Percentiles rank a stretch among this genome's conserved stretches.
Conservation (phyloP, 2,888 invertebrate genomes). For the Drosophila anceps region DNA sequence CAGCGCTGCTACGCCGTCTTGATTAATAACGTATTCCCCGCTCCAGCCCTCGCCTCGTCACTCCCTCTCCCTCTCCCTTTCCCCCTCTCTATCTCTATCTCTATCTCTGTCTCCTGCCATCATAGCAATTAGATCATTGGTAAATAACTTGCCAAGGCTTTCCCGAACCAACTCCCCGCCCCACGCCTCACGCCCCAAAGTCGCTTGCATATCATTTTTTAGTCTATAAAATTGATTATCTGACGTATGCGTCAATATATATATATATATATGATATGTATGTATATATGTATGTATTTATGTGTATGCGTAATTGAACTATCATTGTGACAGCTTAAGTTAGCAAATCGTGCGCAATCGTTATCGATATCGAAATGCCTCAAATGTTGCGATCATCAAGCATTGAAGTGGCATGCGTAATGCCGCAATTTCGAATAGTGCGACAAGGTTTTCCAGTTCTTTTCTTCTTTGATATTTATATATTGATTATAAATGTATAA, state of each 20-base stretch:
- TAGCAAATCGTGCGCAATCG: slow-evolving; percentile 11
- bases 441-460: background rate
- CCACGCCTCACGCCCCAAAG: background rate
- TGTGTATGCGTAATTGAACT: background rate
- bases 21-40: slow-evolving; percentile 37
- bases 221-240: slow-evolving; percentile 23
- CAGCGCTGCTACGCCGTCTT: slow-evolving; percentile 20
- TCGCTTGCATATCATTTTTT: slow-evolving; percentile 17
- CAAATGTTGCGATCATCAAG: slow-evolving; percentile 38
- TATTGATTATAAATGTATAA: too few relatives aligned
- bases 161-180: slow-evolving; percentile 1
- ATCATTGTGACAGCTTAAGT: slow-evolving; percentile 5
- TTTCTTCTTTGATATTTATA: background rate
- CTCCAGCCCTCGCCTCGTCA: background rate
- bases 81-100: too few relatives aligned
- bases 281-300: background rate
- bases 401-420: slow-evolving; percentile 23
- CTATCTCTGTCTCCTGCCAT: background rate
- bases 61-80: too few relatives aligned
- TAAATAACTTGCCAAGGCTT: slow-evolving; percentile 36
- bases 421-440: slow-evolving; percentile 2
- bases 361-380: slow-evolving; percentile 31
- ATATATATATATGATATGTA: background rate
- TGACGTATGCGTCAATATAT: slow-evolving; percentile 18
- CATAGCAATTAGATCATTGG: slow-evolving; percentile 44